Evolutionary conservation across 64 coral and sea anemone species (phyloP).

Genomic region (Montipora capricornis): DNA sequence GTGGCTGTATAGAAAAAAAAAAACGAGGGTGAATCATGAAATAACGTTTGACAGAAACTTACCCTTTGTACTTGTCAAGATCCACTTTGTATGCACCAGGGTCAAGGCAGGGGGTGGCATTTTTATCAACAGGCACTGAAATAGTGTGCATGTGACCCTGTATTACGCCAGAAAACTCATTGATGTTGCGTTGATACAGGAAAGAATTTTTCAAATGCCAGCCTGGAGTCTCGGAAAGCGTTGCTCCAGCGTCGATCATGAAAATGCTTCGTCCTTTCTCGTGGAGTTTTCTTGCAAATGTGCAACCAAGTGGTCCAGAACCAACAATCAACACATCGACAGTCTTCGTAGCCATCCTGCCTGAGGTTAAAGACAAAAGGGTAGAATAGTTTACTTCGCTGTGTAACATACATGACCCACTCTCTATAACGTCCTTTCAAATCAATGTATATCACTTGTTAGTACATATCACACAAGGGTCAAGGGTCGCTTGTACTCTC

Average conservation of each 20-base stretch:
- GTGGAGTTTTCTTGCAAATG: neutral
- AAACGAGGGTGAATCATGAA: neutral
- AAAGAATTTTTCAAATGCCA: conserved; percentile 43
- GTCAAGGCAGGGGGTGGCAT: neutral
- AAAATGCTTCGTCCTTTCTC: neutral
- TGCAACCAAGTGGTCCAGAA: neutral
- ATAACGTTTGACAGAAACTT: neutral
- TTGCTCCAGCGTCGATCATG: neutral
- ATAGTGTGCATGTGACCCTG: conserved; percentile 16
- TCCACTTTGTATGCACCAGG: conserved; percentile 21
- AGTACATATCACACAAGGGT: too few species aligned
- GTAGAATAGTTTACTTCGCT: too few species aligned
- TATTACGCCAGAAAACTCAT: conserved; percentile 42
- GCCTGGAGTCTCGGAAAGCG: neutral
- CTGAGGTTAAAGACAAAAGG: too few species aligned
- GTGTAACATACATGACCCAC: too few species aligned
- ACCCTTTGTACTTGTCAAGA: conserved; percentile 49
- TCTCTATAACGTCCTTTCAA: too few species aligned
- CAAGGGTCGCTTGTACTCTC: too few species aligned
- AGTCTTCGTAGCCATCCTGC: too few species aligned
- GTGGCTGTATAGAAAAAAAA: too few species aligned
- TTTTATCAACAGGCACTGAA: conserved; percentile 26
- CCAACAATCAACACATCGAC: neutral
- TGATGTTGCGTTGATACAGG: conserved; percentile 28
- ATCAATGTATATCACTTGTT: too few species aligned